Percentiles rank a stretch among this genome's conserved stretches.
Evolutionary conservation across 2,888 invertebrate genomes (phyloP).

Genomic region (Drosophila mimetica): DNA sequence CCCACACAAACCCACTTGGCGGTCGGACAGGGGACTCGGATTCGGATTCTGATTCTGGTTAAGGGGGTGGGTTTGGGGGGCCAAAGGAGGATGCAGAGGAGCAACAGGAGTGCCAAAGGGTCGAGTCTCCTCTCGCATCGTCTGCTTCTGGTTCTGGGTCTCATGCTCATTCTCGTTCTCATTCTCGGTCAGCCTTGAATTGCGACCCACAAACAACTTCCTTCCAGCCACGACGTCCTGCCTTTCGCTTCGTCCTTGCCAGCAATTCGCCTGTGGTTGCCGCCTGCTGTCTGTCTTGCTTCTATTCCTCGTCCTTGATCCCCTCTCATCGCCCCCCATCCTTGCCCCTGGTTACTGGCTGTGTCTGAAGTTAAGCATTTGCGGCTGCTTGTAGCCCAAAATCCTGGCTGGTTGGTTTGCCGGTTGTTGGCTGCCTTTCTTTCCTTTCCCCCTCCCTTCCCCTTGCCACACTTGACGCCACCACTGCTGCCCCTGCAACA

Average conservation of each 20-base stretch:
- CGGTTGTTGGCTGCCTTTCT: constrained; percentile 46
- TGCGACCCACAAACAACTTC: constrained; percentile 78
- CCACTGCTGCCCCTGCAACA: constrained; percentile 21
- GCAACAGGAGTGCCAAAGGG: constrained; percentile 58
- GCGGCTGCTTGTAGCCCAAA: constrained; percentile 78
- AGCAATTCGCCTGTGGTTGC: constrained; percentile 78
- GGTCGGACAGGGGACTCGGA: neutral
- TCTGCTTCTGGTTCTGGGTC: constrained; percentile 23
- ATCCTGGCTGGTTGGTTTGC: constrained; percentile 61
- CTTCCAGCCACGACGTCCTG: constrained; percentile 45
- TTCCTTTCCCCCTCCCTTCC: neutral
- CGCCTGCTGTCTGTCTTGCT: constrained; percentile 61
- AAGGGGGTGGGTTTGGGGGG: neutral
- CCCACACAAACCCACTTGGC: constrained; percentile 52
- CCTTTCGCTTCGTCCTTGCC: constrained; percentile 71
- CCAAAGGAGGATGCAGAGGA: constrained; percentile 19
- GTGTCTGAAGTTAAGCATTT: constrained; percentile 77
- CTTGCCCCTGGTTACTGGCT: constrained; percentile 48
- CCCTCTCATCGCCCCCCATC: constrained; percentile 5
- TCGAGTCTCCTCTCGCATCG: constrained; percentile 49
- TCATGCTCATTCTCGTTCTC: constrained; percentile 58
- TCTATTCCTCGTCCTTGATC: constrained; percentile 28
- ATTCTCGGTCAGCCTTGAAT: constrained; percentile 73
- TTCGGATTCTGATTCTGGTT: neutral
- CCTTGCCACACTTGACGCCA: neutral